phyloP scores from a whole-genome alignment of 2,888 invertebrate species.

The Gerris lacustris region DNA sequence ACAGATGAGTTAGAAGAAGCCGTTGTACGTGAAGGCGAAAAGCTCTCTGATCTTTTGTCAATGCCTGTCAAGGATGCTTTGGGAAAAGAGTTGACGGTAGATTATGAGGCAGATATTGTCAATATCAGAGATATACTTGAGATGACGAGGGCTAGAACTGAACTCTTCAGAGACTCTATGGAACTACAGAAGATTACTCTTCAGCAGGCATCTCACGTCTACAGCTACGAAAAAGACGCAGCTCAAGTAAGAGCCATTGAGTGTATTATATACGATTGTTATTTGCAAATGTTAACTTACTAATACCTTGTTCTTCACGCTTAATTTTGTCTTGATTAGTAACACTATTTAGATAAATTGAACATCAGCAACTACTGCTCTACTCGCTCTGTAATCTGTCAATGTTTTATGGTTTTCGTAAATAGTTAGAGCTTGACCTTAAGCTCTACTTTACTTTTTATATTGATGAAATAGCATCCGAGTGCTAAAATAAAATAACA shows the following conservation, averaged over 20 bases:
- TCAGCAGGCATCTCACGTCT: slow-evolving; percentile 63
- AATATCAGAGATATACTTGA: slow-evolving; percentile 59
- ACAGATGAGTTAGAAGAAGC: slow-evolving; percentile 54
- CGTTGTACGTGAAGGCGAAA: slow-evolving; percentile 60
- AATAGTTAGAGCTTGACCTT: too few relatives aligned
- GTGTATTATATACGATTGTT: too few relatives aligned
- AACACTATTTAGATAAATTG: slow-evolving; percentile 6
- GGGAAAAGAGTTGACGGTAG: slow-evolving; percentile 51
- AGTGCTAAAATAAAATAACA: too few relatives aligned
- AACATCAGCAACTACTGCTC: background rate
- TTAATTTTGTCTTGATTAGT: background rate
- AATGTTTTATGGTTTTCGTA: too few relatives aligned
- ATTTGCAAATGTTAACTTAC: too few relatives aligned
- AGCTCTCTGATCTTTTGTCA: slow-evolving; percentile 60
- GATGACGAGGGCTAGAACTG: slow-evolving; percentile 54
- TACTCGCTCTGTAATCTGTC: too few relatives aligned
- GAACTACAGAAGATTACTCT: slow-evolving; percentile 63
- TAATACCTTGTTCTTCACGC: background rate
- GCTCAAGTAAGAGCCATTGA: slow-evolving; percentile 43
- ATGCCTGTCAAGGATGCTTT: slow-evolving; percentile 67
- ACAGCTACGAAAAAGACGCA: slow-evolving; percentile 63
- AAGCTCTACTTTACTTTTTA: too few relatives aligned
- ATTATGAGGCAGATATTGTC: slow-evolving; percentile 58
- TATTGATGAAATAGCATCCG: too few relatives aligned
- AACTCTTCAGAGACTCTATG: slow-evolving; percentile 59